Evolutionary conservation across 2,888 invertebrate species (phyloP), one percentile per base, ranked within the genome.

Genomic region (Craniophora ligustri): DNA sequence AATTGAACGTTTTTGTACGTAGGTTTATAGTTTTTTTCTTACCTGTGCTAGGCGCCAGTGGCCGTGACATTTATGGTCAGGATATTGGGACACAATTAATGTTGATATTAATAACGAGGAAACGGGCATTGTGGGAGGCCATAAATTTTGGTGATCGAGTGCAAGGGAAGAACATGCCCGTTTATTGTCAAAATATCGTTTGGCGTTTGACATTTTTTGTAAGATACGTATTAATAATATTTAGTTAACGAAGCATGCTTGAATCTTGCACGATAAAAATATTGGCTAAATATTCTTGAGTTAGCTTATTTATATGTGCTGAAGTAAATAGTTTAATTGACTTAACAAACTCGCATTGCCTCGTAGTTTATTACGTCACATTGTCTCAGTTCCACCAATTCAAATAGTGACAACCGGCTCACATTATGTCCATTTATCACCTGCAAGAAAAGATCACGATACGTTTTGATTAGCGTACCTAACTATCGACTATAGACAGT

Each of bases 11-110:
- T 89, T 89, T 92, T 92, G 81, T 74, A 82, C 69, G 81, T 81
- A 84, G 78, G 86, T 88, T 85, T 86, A 86, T 83, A 80, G 85
- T 81, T 82, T 78, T 82, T 50, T 72, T 92, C 60, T 71, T 93
- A 92, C 93, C 93, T 93, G 92, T 82, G 71, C 86, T 88, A 93
- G 93, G 93, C 93, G 93, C 93, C 93, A 91, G 87, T 84, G 88
- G 88, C 84, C 86, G 82, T 90, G 92, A 92, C 92, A 88, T 92
- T 92, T 89, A 92, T 87, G 84, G 87, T 73, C 87, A 91, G 91
- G 89, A 91, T 91, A 92, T 92, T 90, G 92, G 91, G 88, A 90
- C 86, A 85, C 85, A 81, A 90, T 91, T 91, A 91, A 92, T 89
- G 91, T 91, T 84, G 86, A 92, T 91, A 91, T 92, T 92, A 91